phyloP scores from a whole-genome alignment of 2,888 invertebrate species.

The Drosophila antonietae region DNA sequence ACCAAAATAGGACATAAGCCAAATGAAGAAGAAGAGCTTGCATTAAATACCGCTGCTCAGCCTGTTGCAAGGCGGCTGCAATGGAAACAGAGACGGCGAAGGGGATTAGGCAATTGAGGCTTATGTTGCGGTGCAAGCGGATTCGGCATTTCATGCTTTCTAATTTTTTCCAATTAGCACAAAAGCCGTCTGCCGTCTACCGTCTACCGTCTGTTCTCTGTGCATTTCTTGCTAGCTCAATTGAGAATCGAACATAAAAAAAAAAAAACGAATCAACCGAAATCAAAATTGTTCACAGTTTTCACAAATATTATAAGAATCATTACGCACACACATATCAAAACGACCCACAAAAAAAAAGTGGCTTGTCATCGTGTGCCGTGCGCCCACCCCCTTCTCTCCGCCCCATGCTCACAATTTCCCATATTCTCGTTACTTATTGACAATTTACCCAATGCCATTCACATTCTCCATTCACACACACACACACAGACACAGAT shows the following conservation, averaged over 20 bases:
- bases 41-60: slow-evolving; percentile 38
- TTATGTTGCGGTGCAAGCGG: slow-evolving; percentile 37
- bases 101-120: slow-evolving; percentile 25
- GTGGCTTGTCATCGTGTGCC: slow-evolving; percentile 44
- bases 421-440: slow-evolving; percentile 48
- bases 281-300: slow-evolving; percentile 46
- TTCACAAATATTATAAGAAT: slow-evolving; percentile 26
- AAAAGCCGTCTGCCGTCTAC: slow-evolving; percentile 49
- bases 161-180: slow-evolving; percentile 79
- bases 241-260: slow-evolving; percentile 57
- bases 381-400: not conserved
- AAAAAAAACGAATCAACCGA: slow-evolving; percentile 14
- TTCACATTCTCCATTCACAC: slow-evolving; percentile 58
- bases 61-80: not conserved
- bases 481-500: slow-evolving; percentile 12
- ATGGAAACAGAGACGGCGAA: not conserved
- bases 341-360: slow-evolving; percentile 38
- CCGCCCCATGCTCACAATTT: not conserved
- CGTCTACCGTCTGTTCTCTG: slow-evolving; percentile 28
- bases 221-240: slow-evolving; percentile 7
- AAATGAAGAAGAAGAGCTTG: slow-evolving; percentile 4
- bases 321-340: slow-evolving; percentile 27
- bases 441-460: slow-evolving; percentile 59
- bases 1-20: slow-evolving; percentile 30
- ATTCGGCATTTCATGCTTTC: slow-evolving; percentile 75